A percentile compares a stretch with the other conserved stretches of the same genome.
Conservation (phyloP, 2,113 vertebrate genomes). For the Miniopterus natalensis region DNA sequence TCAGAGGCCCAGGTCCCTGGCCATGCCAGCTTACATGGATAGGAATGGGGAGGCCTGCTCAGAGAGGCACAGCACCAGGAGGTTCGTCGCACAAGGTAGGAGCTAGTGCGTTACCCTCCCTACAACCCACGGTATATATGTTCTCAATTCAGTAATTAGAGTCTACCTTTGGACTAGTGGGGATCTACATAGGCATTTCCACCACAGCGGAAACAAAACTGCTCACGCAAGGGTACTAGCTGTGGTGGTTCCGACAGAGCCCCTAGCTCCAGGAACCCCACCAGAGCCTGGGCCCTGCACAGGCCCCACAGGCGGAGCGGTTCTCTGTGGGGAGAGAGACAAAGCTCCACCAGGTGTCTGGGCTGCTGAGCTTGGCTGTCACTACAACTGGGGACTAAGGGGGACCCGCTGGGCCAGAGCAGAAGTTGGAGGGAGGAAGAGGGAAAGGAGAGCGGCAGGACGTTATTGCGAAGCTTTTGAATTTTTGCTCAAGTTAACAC, state of each 20-base stretch:
- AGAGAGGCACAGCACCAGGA: rapidly evolving
- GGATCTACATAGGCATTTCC: rapidly evolving
- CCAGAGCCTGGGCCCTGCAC: neutral
- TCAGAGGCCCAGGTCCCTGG: rapidly evolving
- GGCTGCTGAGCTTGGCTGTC: neutral
- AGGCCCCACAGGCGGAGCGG: rapidly evolving
- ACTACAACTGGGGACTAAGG: neutral
- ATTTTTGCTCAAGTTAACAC: neutral
- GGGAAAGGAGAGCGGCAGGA: neutral
- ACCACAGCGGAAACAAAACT: neutral
- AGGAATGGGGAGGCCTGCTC: rapidly evolving
- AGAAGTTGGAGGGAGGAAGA: neutral
- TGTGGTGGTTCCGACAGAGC: neutral
- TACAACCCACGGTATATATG: rapidly evolving
- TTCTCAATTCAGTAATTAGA: rapidly evolving
- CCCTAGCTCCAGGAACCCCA: neutral
- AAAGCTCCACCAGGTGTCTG: rapidly evolving
- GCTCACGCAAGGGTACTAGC: rapidly evolving
- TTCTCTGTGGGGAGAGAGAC: neutral
- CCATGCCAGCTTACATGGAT: rapidly evolving
- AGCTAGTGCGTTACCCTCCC: rapidly evolving
- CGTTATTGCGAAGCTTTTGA: neutral
- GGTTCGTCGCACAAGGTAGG: neutral
- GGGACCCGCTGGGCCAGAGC: neutral
- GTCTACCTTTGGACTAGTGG: neutral